Evolutionary conservation across 2,888 invertebrate genomes (phyloP).

Genomic region (Oligia strigilis): DNA sequence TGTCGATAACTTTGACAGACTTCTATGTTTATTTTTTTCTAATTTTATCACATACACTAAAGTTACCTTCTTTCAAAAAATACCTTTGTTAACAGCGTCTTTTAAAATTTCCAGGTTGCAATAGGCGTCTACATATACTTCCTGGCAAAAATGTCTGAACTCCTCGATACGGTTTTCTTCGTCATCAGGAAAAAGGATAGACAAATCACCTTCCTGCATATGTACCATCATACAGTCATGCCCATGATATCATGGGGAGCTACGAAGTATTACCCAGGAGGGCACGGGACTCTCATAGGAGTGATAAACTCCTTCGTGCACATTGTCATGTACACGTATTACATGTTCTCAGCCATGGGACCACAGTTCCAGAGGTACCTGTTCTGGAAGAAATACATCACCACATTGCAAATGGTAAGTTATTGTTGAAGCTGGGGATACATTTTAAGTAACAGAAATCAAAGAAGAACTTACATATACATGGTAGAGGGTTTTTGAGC

Average conservation of each 20-base stretch:
- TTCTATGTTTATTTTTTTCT: background rate
- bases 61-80: background rate
- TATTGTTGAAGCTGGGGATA: background rate
- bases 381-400: conserved; percentile 98
- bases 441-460: background rate
- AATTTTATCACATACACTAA: background rate
- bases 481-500: no score
- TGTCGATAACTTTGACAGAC: background rate
- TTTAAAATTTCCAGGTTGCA: conserved; percentile 88
- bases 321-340: conserved; percentile 98
- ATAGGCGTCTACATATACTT: conserved; percentile 96
- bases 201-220: conserved; percentile 97
- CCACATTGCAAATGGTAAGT: conserved; percentile 91
- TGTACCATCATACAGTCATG: conserved; percentile 99
- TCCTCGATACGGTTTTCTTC: conserved; percentile 98
- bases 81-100: background rate
- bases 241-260: conserved; percentile 98
- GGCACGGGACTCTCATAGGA: conserved; percentile 97
- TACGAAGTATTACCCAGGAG: conserved; percentile 96
- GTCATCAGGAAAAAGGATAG: conserved; percentile 97
- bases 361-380: conserved; percentile 96
- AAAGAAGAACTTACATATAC: no score
- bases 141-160: conserved; percentile 96
- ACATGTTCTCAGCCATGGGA: conserved; percentile 96
- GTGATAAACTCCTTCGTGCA: conserved; percentile 98